Evolutionary conservation across 2,113 vertebrate species (phyloP).

Genomic region (Cyanistes caeruleus): DNA sequence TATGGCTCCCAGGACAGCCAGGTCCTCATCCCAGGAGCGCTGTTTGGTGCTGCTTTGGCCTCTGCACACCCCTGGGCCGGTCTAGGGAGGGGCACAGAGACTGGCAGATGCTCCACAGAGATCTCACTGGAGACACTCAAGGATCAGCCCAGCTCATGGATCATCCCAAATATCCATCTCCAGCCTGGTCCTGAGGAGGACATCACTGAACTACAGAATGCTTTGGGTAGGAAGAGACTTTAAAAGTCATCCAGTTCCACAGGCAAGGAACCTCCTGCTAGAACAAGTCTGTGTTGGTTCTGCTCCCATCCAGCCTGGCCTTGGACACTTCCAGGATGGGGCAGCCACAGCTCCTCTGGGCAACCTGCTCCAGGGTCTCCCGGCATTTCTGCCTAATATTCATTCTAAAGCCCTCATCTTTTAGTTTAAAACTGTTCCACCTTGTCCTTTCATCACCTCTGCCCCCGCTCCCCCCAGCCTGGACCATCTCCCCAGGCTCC

Average conservation of each 20-base stretch:
- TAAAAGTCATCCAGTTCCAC: neutral
- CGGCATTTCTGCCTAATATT: neutral
- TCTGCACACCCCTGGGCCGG: neutral
- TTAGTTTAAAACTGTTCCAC: neutral
- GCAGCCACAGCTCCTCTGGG: neutral
- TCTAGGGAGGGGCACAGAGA: neutral
- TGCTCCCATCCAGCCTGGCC: neutral
- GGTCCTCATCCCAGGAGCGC: neutral
- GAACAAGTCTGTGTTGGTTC: neutral
- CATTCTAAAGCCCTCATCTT: neutral
- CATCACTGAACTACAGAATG: neutral
- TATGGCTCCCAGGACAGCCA: neutral
- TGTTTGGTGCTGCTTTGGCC: neutral
- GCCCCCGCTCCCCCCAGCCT: neutral
- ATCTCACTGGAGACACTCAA: neutral
- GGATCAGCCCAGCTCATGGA: neutral
- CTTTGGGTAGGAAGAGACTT: neutral
- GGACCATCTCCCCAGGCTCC: neutral
- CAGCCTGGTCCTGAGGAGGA: neutral
- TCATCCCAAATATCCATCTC: neutral
- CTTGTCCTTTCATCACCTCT: neutral
- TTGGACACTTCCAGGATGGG: neutral
- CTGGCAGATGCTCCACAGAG: neutral
- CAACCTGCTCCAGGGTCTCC: neutral
- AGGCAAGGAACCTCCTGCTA: neutral